Evolutionary conservation across 2,797 vertebrate genomes (phyloP).

Genomic region (Glyptemys insculpta): DNA sequence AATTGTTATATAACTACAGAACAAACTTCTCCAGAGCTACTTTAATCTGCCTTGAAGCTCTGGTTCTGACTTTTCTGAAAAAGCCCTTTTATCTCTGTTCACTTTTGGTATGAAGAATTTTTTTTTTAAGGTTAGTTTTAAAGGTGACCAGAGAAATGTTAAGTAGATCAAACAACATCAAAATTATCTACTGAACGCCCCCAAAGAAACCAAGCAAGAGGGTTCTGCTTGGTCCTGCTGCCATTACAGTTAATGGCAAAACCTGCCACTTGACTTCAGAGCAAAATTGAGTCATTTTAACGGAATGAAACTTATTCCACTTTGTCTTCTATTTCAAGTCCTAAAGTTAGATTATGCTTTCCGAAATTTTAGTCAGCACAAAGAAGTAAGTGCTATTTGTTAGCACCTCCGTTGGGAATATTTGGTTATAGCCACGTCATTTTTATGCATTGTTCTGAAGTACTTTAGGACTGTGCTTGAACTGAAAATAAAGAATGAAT

Average conservation of each 20-base stretch:
- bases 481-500: slow-evolving; percentile 9
- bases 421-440: slow-evolving; percentile 21
- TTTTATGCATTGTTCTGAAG: slow-evolving; percentile 16
- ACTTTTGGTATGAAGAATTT: background rate
- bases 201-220: background rate
- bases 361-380: background rate
- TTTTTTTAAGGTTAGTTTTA: background rate
- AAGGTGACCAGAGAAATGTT: background rate
- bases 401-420: background rate
- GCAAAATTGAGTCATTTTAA: background rate
- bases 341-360: background rate
- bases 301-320: background rate
- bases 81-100: background rate
- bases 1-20: background rate
- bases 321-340: background rate
- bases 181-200: background rate
- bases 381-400: background rate
- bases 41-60: background rate
- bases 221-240: background rate
- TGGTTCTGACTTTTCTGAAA: background rate
- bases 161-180: too few relatives aligned
- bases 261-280: background rate
- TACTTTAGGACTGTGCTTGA: background rate
- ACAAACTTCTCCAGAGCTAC: background rate
- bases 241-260: background rate